Base-by-base conservation (phyloP, 1,140 invertebrate species). In the Drosophila mayri region DNA sequence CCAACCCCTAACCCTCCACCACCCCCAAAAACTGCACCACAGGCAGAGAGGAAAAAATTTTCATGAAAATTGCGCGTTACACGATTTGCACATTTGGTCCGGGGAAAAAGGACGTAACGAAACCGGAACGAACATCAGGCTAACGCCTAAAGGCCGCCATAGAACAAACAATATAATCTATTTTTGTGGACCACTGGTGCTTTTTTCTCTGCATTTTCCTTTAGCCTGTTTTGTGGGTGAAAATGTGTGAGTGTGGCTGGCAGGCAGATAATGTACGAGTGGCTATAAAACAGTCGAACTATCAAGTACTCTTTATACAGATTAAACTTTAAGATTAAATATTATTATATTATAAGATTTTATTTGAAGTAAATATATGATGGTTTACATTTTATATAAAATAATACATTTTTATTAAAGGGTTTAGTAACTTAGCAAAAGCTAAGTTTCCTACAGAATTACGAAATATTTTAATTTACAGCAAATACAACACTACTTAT, bases 141-240 rank as follows among this genome's bases (percentile, higher is more conserved):
- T 67, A 76, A 80, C 49, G 84, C 84, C 84, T 80, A 84, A 76
- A 88, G 84, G 84, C 67, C 67, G 57, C 75, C 80, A 87, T 83
- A 82, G 77, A 85, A 64, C 85, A 84, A 85, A 88, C 86, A 88
- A 80, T 77, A 87, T 87, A 87, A 87, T 87, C 84, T 88, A 84
- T 84, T 87, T 87, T 87, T 72, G 63, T 79, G 70, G 75, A 46
- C 50, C 65, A 60, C 79, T 76, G 44, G 74, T 66, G 62, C 49
- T 75, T 71, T 75, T 77, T 68, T 80, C 78, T 40, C 28, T 49
- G 30, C 46, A 43, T 57, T 41, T 81, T 55, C 32, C 50, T 61
- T 35, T 46, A 35, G 57, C 32, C 43, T 66, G 55, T 55, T 58
- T 44, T 66, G 72, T 82, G 62, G 73, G 63, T 25, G 72, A 63